Base-by-base conservation (phyloP, 2,888 invertebrate genomes). In the Noctuana brunneofusca region DNA sequence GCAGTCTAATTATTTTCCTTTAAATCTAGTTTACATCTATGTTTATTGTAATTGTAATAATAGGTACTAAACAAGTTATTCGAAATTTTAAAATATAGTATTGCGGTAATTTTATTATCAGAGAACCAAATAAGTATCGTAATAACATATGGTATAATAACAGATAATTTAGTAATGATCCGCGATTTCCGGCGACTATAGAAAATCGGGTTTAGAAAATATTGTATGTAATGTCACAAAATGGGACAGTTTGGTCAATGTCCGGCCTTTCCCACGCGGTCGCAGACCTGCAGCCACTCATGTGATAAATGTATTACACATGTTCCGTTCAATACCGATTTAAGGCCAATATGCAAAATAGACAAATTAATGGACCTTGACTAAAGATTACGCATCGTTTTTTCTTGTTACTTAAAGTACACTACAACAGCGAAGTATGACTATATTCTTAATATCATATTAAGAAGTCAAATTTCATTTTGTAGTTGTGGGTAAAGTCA, bases 311-410 rank as follows among this genome's bases (percentile, higher is more conserved):
- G 69, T 77, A 78, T 75, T 71, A 75, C 73, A 75, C 73, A 78
- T 74, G 74, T 75, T 76, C 72, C 76, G 74, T 78, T 72, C 75
- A 69, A 79, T 77, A 77, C 67, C 67, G 71, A 76, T 80, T 79
- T 80, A 83, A 85, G 81, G 84, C 81, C 85, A 83, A 80, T 83
- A 86, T 84, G 84, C 79, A 80, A 84, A 85, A 78, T 76, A 76
- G 74, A 74, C 74, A 70, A 79, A 81, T 77, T 69, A 67, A 79
- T 79, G 77, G 79, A 78, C 87, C 87, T 87, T 88, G 87, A 87
- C 83, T 80, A 75, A 81, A 79, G 79, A 76, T 78, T 74, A 68
- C 68, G 65, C 64, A 66, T 69, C 65, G 70, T 62, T 64, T 66
- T 58, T 55, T 52, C 53, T 60, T 63, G 60, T 62, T 30, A 50